Base-by-base conservation (phyloP, 2,113 vertebrate genomes). In the Paramisgurnus dabryanus region DNA sequence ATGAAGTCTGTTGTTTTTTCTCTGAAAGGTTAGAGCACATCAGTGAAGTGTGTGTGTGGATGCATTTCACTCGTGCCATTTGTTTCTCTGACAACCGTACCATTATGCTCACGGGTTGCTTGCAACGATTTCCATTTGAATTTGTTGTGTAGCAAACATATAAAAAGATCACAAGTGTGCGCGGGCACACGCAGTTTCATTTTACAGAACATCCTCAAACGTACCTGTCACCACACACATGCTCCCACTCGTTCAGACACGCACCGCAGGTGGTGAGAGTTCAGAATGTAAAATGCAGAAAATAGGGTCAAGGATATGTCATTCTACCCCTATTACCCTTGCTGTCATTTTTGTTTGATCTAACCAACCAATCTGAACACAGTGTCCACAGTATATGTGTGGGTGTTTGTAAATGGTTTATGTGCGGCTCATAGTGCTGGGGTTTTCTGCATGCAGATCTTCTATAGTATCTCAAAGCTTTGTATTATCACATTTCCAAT, bases 221-320 rank as follows among this genome's bases (percentile, higher is more conserved):
- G 49, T 60, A 47, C 66, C 64, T 67, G 63, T 49, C 34, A 43
- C 41, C 7, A 75, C 63, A 66, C 70, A 53, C 74, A 63, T 69
- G 27, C 58, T 39, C n/a, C 12, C 57, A 64, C 27, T 65, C 10
- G 17, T 57, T 34, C 79, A 81, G 67, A 83, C 79, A 85, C 85
- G 27, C 47, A 76, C 76, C 15, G 11, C 58, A 63, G 58, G 72
- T 75, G 57, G 57, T 47, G 11, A 7, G 15, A 66, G 63, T 41
- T 17, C 13, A 66, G 74, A 50, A 66, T 76, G 22, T 49, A 66
- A 76, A 64, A 76, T 66, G 40, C 39, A 34, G 49, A 77, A 66
- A 66, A 76, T 22, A 39, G 47, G 63, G 75, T 77, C 75, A 77
- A 77, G 75, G 63, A 55, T 40, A 53, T 77, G 63, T 27, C 75